Conservation (phyloP, 2,888 invertebrate genomes). For the Monopis laevigella region DNA sequence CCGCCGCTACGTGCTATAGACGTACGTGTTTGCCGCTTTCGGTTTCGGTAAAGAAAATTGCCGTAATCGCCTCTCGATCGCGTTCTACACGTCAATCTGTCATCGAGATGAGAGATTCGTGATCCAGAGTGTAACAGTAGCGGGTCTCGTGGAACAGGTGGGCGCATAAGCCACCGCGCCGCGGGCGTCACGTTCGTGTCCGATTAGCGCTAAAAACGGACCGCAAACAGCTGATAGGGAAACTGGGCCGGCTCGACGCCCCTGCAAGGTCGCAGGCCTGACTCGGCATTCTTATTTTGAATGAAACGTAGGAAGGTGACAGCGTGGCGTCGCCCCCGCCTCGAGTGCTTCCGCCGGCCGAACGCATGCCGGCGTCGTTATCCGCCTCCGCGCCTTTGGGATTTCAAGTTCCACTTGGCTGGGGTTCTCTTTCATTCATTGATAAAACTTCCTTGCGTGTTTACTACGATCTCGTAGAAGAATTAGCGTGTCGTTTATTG, state of each 20-base stretch:
- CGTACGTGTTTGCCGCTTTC: too few relatives aligned
- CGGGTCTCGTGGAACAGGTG: constrained; percentile 6
- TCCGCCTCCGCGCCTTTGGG: constrained; percentile 10
- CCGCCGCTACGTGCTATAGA: constrained; percentile 4
- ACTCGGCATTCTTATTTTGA: constrained; percentile 13
- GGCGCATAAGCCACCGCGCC: constrained; percentile 10
- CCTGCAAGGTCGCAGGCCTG: constrained; percentile 11
- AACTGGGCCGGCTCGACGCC: constrained; percentile 9
- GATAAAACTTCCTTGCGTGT: constrained; percentile 9
- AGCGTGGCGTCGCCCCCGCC: constrained; percentile 4
- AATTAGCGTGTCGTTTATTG: too few relatives aligned
- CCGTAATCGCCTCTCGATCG: neutral
- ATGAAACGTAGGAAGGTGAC: constrained; percentile 12
- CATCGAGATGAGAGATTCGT: too few relatives aligned
- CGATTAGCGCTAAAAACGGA: constrained; percentile 13
- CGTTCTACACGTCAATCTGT: too few relatives aligned
- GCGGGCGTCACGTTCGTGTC: constrained; percentile 14
- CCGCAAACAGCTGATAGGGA: constrained; percentile 13
- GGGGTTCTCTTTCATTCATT: constrained; percentile 9
- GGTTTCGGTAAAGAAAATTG: too few relatives aligned
- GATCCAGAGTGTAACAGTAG: constrained; percentile 1
- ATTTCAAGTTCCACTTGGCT: constrained; percentile 9
- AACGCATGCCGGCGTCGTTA: neutral
- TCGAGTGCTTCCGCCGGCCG: constrained; percentile 9
- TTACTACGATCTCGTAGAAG: constrained; percentile 1